These are phyloP conservation scores for Rhadinocentrus ornatus DNA, from an alignment of 2,797 vertebrate genomes.

Conservation along the genomic window DNA sequence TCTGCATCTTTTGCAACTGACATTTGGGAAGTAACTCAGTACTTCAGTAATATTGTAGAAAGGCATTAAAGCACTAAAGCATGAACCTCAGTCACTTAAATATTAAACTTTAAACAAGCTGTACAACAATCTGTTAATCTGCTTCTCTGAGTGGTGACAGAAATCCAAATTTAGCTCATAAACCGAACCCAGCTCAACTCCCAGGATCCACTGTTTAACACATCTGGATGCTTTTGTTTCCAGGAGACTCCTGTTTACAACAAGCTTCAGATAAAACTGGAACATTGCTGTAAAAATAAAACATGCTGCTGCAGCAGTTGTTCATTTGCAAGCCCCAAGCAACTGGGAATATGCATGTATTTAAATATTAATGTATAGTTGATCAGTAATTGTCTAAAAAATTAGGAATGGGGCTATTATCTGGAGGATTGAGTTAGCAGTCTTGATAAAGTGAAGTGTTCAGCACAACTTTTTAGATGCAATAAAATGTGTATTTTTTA, in stretches of 20 bases:
- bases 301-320: slow-evolving; percentile 5
- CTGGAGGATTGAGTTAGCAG: background rate
- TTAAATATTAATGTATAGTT: background rate
- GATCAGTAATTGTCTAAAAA: background rate
- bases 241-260: slow-evolving; percentile 5
- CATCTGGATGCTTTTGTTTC: background rate
- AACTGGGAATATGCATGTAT: background rate
- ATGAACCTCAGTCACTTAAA: background rate
- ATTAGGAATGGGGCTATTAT: background rate
- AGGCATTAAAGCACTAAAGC: too few species aligned
- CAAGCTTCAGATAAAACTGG: background rate
- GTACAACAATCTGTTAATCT: background rate
- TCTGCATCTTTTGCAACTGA: background rate
- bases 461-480: background rate
- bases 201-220: background rate
- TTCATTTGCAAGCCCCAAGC: slow-evolving; percentile 3
- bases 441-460: background rate
- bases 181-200: slow-evolving; percentile 19
- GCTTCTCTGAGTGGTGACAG: too few species aligned
- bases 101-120: slow-evolving; percentile 18
- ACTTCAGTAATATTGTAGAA: background rate
- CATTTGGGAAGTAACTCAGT: background rate
- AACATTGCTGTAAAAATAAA: slow-evolving; percentile 19
- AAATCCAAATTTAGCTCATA: slow-evolving; percentile 17
- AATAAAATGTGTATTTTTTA: background rate